phyloP scores from a whole-genome alignment of 2,797 vertebrate species.

The Miichthys miiuy region DNA sequence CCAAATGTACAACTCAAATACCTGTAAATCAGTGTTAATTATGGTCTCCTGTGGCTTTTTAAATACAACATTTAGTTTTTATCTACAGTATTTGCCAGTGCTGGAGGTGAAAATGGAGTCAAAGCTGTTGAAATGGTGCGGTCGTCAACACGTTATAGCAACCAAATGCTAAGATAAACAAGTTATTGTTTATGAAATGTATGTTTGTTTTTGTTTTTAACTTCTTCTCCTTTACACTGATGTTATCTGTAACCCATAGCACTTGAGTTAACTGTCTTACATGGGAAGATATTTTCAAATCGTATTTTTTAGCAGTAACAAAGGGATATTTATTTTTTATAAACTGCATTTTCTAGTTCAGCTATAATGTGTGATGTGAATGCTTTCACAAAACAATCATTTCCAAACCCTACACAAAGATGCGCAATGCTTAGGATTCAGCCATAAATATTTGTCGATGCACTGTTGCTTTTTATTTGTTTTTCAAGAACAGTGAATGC shows the following conservation, averaged over 20 bases:
- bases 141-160: constrained; percentile 5
- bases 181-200: constrained; percentile 46
- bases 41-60: not conserved
- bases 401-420: constrained; percentile 5
- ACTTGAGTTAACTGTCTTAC: constrained; percentile 46
- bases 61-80: constrained; percentile 12
- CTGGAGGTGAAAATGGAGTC: not conserved
- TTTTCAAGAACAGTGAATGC: constrained; percentile 32
- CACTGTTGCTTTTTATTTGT: constrained; percentile 46
- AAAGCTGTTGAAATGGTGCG: not conserved
- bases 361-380: constrained; percentile 31
- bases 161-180: constrained; percentile 9
- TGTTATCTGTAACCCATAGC: constrained; percentile 53
- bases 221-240: constrained; percentile 38
- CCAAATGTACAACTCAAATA: not conserved
- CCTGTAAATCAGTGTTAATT: constrained; percentile 22
- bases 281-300: constrained; percentile 47
- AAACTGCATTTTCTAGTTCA: constrained; percentile 44
- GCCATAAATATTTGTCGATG: constrained; percentile 50
- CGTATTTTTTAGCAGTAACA: constrained; percentile 56
- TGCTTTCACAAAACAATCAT: constrained; percentile 26
- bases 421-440: constrained; percentile 46
- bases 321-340: constrained; percentile 76
- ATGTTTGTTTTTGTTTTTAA: constrained; percentile 22
- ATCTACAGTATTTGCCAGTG: constrained; percentile 7